Evolutionary conservation across 2,888 invertebrate genomes (phyloP).

Genomic region (Orthosia gracilis): DNA sequence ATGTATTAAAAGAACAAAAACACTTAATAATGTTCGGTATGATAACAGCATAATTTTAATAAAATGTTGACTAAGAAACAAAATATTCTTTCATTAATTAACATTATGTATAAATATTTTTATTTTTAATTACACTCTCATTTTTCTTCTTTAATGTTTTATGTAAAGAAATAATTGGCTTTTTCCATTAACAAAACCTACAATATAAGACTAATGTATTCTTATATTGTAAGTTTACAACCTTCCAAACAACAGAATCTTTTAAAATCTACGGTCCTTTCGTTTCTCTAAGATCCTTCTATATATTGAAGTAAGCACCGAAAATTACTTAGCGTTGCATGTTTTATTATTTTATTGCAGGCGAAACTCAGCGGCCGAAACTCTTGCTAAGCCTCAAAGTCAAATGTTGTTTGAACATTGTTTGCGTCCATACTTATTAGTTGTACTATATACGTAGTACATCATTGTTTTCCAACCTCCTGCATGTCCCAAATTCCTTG

Average conservation of each 20-base stretch:
- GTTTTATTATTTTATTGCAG: too few species aligned
- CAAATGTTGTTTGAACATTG: too few species aligned
- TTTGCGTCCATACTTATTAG: too few species aligned
- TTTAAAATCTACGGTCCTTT: neutral
- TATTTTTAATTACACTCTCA: neutral
- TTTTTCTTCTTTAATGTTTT: constrained; percentile 8
- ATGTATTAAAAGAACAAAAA: neutral
- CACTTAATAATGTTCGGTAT: neutral
- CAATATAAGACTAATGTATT: too few species aligned
- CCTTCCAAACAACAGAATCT: neutral
- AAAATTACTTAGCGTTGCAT: neutral
- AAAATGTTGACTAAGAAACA: neutral
- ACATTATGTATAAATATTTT: constrained; percentile 22
- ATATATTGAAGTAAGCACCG: neutral
- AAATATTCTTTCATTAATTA: constrained; percentile 22
- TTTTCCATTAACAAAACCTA: constrained; percentile 39
- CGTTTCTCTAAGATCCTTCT: neutral
- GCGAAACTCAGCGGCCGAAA: too few species aligned
- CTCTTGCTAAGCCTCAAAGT: too few species aligned
- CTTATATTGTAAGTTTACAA: neutral
- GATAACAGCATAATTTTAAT: neutral
- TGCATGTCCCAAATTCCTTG: too few species aligned
- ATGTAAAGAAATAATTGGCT: constrained; percentile 19
- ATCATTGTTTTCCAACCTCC: too few species aligned
- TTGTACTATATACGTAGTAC: too few species aligned